phyloP scores from a whole-genome alignment of 2,888 invertebrate genomes.

The Caenorhabditis uteleia region DNA sequence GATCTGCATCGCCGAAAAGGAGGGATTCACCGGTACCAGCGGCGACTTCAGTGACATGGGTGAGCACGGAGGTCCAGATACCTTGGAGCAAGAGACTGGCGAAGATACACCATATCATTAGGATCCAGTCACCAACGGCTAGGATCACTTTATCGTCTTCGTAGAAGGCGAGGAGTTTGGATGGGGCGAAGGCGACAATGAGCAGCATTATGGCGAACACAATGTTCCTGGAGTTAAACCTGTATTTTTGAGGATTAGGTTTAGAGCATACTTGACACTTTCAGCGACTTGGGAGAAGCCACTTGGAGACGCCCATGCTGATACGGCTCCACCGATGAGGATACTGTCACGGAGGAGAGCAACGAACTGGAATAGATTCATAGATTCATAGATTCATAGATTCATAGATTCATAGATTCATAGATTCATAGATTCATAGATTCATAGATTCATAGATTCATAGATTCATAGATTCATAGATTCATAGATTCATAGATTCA shows the following conservation, averaged over 20 bases:
- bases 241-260: background rate
- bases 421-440: too few species aligned
- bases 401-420: slow-evolving; percentile 1
- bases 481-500: too few species aligned
- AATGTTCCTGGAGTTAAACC: slow-evolving; percentile 21
- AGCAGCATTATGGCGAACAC: slow-evolving; percentile 63
- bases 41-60: slow-evolving; percentile 57
- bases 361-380: slow-evolving; percentile 59
- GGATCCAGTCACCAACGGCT: slow-evolving; percentile 68
- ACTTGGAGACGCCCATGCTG: slow-evolving; percentile 63
- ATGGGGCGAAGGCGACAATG: slow-evolving; percentile 67
- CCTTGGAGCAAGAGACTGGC: slow-evolving; percentile 63
- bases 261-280: slow-evolving; percentile 35
- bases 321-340: slow-evolving; percentile 65
- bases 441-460: too few species aligned
- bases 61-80: slow-evolving; percentile 63
- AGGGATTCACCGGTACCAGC: slow-evolving; percentile 47
- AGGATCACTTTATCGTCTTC: slow-evolving; percentile 57
- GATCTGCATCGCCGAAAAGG: slow-evolving; percentile 49
- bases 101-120: slow-evolving; percentile 68
- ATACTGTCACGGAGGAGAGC: slow-evolving; percentile 61
- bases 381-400: too few species aligned
- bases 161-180: slow-evolving; percentile 67
- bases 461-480: background rate
- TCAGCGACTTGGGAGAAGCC: slow-evolving; percentile 59